Base-by-base conservation (phyloP, 2,797 vertebrate genomes). In the Xenopus petersii region DNA sequence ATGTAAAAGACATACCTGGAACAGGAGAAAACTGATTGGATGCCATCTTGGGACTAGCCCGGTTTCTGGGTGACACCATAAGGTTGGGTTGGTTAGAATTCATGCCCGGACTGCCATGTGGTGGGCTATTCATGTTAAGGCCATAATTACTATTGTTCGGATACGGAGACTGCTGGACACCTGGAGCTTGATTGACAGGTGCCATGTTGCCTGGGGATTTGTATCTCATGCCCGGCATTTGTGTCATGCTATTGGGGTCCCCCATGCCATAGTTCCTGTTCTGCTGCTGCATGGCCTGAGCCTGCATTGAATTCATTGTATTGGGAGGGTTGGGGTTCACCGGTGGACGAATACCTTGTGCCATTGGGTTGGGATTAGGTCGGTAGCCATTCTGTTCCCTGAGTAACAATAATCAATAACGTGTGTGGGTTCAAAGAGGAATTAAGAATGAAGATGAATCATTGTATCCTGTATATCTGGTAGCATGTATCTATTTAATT, bases 351-450 rank as follows among this genome's bases (percentile, higher is more conserved):
- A 95, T 82, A 70, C 88, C 91, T 78, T 90, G 91, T 68, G 85
- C 87, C 75, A 83, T 47, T 60, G 87, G 73, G 75, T 84, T 92
- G 46, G 94, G 89, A 84, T 93, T 96, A 75, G 92, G 87, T 75
- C 95, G 91, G 83, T 94, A 98, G 80, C 92, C 91, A 84, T 94
- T 97, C 82, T 94, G 95, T 80, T 98, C 98, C 86, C 98, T 99
- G 82, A 42, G 36, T 42, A 42, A 42, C 36, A 42, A 42, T 7
- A 42, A 42, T 42, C 5, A 6, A 42, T 42, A 42, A 30, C 2
- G 26, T 42, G 36, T 6, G 36, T 42, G 36, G 36, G 36, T 3
- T 42, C 36, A 42, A 42, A 42, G 5, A 42, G 8, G 3, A 42
- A 42, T 42, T 4, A 30, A 30, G 26, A 2, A 30, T 30, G 26